These are phyloP conservation scores for Leucopternis melanops DNA, from an alignment of 2,113 vertebrate species.

Conservation along the genomic window DNA sequence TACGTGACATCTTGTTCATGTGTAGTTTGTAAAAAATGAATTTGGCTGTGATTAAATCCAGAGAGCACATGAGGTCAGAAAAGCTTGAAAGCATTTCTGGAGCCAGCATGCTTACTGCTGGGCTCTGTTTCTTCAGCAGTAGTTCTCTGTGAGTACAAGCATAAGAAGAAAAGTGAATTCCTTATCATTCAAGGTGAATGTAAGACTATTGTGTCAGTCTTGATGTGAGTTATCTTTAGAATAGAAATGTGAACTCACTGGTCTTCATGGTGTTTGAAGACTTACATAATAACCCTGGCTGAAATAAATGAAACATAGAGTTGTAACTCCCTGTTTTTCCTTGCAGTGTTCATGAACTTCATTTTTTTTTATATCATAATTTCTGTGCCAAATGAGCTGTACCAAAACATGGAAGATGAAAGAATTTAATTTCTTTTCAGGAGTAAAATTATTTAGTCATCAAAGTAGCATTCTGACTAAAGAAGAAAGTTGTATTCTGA, in stretches of 20 bases:
- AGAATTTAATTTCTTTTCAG: conserved; percentile 12
- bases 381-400: not conserved
- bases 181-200: not conserved
- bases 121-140: not conserved
- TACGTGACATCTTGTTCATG: not conserved
- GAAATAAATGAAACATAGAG: not conserved
- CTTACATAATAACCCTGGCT: not conserved
- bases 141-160: not conserved
- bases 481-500: not conserved
- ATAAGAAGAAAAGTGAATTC: not conserved
- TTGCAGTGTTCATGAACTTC: not conserved
- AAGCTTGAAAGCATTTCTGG: not conserved
- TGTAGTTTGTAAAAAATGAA: not conserved
- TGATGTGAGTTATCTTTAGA: not conserved
- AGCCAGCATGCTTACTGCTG: not conserved
- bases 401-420: not conserved
- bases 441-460: not conserved
- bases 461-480: not conserved
- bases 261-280: not conserved
- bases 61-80: not conserved
- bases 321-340: not conserved
- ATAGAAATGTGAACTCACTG: not conserved
- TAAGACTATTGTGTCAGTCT: not conserved
- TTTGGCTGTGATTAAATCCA: not conserved
- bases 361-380: not conserved